Evolutionary conservation across 2,797 vertebrate species (phyloP).

Genomic region (Strix occidentalis): DNA sequence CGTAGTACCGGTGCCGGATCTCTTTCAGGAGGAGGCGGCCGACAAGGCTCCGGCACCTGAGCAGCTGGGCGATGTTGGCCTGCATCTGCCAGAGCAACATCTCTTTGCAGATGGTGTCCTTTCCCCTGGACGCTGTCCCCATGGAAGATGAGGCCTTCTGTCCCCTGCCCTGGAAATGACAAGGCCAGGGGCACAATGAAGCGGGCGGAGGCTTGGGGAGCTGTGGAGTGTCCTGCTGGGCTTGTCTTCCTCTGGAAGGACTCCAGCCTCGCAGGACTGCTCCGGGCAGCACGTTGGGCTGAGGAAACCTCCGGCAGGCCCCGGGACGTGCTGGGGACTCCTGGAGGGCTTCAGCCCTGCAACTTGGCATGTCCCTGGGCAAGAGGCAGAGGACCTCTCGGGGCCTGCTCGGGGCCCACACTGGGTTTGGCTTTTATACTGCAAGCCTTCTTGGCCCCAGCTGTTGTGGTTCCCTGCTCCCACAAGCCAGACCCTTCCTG

Average conservation of each 20-base stretch:
- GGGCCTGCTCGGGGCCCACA: too few relatives aligned
- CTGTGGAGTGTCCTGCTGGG: not conserved
- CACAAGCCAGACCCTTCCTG: not conserved
- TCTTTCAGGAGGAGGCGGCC: accelerated
- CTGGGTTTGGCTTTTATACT: not conserved
- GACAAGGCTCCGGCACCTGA: accelerated
- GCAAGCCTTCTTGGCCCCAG: not conserved
- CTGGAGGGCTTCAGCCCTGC: too few relatives aligned
- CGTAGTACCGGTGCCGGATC: too few relatives aligned
- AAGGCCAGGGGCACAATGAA: not conserved
- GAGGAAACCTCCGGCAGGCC: not conserved
- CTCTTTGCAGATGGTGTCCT: not conserved
- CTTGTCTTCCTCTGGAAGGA: not conserved
- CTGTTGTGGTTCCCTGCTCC: not conserved
- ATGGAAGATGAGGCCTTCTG: not conserved
- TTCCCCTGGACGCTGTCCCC: not conserved
- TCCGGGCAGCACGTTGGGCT: not conserved
- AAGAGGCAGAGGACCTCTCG: not conserved
- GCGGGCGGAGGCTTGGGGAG: accelerated
- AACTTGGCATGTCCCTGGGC: too few relatives aligned
- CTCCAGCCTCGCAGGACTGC: not conserved
- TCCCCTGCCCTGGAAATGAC: not conserved
- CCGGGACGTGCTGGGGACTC: not conserved
- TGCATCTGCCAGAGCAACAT: not conserved
- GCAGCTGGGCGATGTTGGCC: too few relatives aligned